phyloP scores from a whole-genome alignment of 2,113 vertebrate genomes.

The Bufo bufo region DNA sequence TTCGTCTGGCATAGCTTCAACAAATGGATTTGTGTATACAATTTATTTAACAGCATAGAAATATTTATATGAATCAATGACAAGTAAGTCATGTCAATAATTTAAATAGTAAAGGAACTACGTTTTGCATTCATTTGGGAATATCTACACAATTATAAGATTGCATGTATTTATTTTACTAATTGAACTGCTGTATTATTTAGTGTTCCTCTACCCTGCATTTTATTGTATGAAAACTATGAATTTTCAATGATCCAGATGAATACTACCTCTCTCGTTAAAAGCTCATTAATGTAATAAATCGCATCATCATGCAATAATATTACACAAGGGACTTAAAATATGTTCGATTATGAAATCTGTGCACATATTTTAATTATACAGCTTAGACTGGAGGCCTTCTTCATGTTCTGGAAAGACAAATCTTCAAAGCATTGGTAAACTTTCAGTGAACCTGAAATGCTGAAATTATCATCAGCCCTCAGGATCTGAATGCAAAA shows the following conservation, averaged over 20 bases:
- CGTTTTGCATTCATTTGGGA: conserved; percentile 24
- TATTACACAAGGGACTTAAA: conserved; percentile 39
- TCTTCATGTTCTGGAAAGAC: conserved; percentile 56
- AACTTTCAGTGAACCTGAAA: conserved; percentile 59
- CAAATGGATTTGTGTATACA: conserved; percentile 32
- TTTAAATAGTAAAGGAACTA: background rate
- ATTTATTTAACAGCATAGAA: conserved; percentile 36
- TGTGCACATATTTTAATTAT: conserved; percentile 58
- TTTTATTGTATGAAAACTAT: conserved; percentile 20
- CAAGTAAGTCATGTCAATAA: conserved; percentile 23
- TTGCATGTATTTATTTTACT: conserved; percentile 25
- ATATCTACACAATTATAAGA: conserved; percentile 13
- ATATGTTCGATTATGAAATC: conserved; percentile 45
- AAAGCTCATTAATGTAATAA: conserved; percentile 40
- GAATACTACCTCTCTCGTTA: conserved; percentile 6
- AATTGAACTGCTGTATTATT: conserved; percentile 37
- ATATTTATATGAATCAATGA: conserved; percentile 25
- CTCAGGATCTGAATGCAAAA: conserved; percentile 59
- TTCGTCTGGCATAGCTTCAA: conserved; percentile 40
- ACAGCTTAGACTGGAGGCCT: conserved; percentile 53
- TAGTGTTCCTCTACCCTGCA: conserved; percentile 10
- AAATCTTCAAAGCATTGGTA: conserved; percentile 59
- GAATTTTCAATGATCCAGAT: conserved; percentile 38
- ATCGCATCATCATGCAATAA: conserved; percentile 44
- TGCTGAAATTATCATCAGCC: conserved; percentile 59